Conservation (phyloP, 2,113 vertebrate genomes). For the Leucoraja erinaceus region DNA sequence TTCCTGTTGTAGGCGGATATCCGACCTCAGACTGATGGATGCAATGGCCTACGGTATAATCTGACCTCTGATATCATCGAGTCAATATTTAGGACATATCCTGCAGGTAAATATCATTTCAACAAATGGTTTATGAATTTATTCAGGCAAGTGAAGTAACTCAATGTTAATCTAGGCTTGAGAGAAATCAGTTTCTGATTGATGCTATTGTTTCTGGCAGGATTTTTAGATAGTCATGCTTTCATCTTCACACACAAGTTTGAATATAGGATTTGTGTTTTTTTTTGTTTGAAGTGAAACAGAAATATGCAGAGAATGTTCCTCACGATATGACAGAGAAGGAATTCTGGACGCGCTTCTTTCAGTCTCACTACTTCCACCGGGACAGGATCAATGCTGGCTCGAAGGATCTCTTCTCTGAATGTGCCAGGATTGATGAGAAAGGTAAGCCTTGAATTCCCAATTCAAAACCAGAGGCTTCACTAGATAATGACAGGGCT, state of each 20-base stretch:
- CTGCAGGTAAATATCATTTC: slow-evolving; percentile 69
- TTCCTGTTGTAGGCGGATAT: slow-evolving; percentile 79
- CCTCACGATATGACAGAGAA: slow-evolving; percentile 92
- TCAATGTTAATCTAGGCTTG: no score
- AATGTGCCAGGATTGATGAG: slow-evolving; percentile 96
- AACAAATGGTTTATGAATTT: background rate
- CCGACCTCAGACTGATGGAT: slow-evolving; percentile 92
- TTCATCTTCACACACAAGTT: background rate
- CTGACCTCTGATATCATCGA: slow-evolving; percentile 95
- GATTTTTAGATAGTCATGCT: no score
- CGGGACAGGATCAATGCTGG: slow-evolving; percentile 89
- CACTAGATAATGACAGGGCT: background rate
- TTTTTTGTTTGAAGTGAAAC: slow-evolving; percentile 72
- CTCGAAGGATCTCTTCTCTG: slow-evolving; percentile 91
- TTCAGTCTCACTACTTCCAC: slow-evolving; percentile 98
- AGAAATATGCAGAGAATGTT: slow-evolving; percentile 95
- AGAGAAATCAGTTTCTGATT: background rate
- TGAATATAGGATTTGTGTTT: background rate
- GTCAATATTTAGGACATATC: slow-evolving; percentile 96
- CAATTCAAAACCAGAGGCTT: background rate
- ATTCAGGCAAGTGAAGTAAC: no score
- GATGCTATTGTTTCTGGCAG: no score
- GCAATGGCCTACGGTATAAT: slow-evolving; percentile 93
- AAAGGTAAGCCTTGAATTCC: slow-evolving; percentile 63
- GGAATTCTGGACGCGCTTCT: slow-evolving; percentile 97